phyloP scores from a whole-genome alignment of 2,888 invertebrate genomes.

The Tetragonula carbonaria region DNA sequence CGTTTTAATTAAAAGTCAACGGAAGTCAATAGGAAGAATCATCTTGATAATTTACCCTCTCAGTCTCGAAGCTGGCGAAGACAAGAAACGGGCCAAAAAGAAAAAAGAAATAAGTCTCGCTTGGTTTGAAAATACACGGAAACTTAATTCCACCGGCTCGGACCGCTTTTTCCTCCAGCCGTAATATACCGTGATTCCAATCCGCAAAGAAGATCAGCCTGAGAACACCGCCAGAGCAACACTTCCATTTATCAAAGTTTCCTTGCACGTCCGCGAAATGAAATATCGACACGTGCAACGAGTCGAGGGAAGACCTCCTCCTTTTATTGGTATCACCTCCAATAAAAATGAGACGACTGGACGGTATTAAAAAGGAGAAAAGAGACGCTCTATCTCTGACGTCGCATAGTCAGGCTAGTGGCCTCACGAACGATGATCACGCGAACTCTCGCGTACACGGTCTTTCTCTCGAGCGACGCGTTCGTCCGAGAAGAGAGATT shows the following conservation, averaged over 20 bases:
- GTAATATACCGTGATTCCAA: constrained; percentile 18
- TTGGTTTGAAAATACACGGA: background rate
- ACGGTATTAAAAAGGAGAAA: background rate
- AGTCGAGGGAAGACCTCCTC: background rate
- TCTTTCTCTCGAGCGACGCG: background rate
- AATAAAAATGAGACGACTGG: constrained; percentile 5
- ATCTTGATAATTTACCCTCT: background rate
- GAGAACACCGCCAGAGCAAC: background rate
- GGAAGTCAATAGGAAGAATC: too few relatives aligned
- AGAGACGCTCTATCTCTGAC: constrained; percentile 18
- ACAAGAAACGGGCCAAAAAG: background rate
- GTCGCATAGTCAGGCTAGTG: background rate
- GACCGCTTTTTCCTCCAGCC: constrained; percentile 1
- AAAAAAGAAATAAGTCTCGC: too few relatives aligned
- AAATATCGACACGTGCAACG: constrained; percentile 29
- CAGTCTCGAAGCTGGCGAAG: background rate
- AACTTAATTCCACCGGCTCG: background rate
- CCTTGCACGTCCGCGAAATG: constrained; percentile 19
- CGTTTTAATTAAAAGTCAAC: background rate
- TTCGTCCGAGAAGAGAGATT: background rate
- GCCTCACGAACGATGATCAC: constrained; percentile 47
- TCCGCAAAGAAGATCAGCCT: background rate
- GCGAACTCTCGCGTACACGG: constrained; percentile 20
- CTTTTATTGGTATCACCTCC: constrained; percentile 1
- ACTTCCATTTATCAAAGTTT: constrained; percentile 33